phyloP scores from a whole-genome alignment of 2,797 vertebrate genomes.

The Ciconia nigra region DNA sequence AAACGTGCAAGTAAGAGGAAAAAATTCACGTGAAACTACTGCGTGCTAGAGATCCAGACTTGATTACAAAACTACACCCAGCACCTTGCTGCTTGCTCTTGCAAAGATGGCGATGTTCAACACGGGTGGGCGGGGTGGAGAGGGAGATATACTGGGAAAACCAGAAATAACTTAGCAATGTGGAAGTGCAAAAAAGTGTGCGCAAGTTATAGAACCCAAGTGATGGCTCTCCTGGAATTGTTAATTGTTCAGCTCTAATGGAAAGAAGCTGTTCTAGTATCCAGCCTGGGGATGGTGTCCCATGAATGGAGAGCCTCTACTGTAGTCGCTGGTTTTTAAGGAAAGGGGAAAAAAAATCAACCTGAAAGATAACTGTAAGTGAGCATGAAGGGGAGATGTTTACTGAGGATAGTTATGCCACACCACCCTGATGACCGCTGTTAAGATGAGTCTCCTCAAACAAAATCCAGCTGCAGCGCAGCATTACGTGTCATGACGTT shows the following conservation, averaged over 20 bases:
- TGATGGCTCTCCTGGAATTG: background rate
- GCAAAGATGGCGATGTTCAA: background rate
- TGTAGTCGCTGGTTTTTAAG: background rate
- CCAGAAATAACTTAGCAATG: background rate
- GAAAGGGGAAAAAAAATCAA: background rate
- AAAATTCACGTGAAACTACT: background rate
- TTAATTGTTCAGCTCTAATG: background rate
- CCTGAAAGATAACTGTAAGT: background rate
- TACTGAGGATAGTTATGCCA: background rate
- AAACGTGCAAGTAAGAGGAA: background rate
- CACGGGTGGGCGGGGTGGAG: background rate
- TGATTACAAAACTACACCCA: background rate
- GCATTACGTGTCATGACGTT: background rate
- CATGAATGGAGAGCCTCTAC: accelerated
- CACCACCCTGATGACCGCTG: no score
- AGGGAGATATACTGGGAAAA: background rate
- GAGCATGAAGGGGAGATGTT: background rate
- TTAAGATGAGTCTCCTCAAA: background rate
- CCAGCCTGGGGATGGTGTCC: background rate
- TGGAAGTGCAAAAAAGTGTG: background rate
- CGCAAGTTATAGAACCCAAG: background rate
- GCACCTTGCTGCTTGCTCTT: background rate
- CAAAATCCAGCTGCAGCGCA: background rate
- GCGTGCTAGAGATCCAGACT: background rate
- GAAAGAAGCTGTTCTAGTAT: background rate